Evolutionary conservation across 2,888 invertebrate species (phyloP).

Genomic region (Campoplex capitator): DNA sequence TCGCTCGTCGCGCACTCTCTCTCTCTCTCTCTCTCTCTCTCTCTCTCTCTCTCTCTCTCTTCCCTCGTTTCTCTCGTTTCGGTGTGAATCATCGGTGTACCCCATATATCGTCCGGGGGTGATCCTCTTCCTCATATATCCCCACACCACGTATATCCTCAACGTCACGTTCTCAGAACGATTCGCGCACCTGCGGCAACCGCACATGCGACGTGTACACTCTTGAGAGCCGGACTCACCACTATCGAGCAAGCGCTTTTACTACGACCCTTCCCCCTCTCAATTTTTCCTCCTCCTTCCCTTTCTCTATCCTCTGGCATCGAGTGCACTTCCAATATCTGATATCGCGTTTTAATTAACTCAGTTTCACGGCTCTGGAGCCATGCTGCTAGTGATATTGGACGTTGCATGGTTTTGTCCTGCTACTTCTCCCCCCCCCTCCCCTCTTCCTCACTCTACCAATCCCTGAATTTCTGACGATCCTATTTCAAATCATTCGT

Average conservation of each 20-base stretch:
- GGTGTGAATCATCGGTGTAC: slow-evolving; percentile 46
- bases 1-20: background rate
- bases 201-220: slow-evolving; percentile 65
- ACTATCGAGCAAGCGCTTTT: slow-evolving; percentile 41
- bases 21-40: slow-evolving; percentile 9
- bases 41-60: slow-evolving; percentile 24
- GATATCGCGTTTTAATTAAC: slow-evolving; percentile 79
- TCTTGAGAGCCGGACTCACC: slow-evolving; percentile 46
- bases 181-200: slow-evolving; percentile 63
- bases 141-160: slow-evolving; percentile 41
- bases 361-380: slow-evolving; percentile 71
- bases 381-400: slow-evolving; percentile 67
- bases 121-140: slow-evolving; percentile 39
- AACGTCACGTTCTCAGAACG: slow-evolving; percentile 56
- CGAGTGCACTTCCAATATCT: slow-evolving; percentile 76
- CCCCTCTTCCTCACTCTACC: background rate
- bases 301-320: slow-evolving; percentile 15
- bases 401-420: slow-evolving; percentile 34
- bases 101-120: slow-evolving; percentile 25
- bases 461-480: slow-evolving; percentile 54
- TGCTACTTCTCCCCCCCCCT: slow-evolving; percentile 18
- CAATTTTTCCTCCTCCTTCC: background rate
- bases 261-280: slow-evolving; percentile 28
- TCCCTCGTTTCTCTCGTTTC: background rate
- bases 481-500: slow-evolving; percentile 39